Evolutionary conservation across 2,888 invertebrate species (phyloP).

Genomic region (Netelia melanura): DNA sequence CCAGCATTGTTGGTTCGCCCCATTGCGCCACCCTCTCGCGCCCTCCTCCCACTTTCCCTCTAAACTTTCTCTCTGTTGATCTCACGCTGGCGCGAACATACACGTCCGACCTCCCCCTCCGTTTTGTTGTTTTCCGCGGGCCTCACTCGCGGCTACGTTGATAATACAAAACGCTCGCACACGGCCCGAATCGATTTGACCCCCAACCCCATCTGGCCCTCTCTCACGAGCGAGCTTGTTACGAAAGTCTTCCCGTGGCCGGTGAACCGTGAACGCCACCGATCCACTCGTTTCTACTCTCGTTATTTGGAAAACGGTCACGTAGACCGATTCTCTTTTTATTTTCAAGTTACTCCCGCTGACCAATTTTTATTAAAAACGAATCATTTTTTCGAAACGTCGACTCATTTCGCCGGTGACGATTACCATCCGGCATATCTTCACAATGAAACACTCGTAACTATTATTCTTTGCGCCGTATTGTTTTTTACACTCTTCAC

Average conservation of each 20-base stretch:
- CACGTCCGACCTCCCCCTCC: not conserved
- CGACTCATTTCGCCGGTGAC: too few relatives aligned
- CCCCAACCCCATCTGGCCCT: conserved; percentile 25
- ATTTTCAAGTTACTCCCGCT: not conserved
- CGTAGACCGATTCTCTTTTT: not conserved
- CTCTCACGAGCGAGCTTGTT: conserved; percentile 16
- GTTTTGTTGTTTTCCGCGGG: conserved; percentile 23
- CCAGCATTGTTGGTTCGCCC: conserved; percentile 45
- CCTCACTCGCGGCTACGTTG: conserved; percentile 41
- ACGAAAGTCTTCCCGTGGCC: conserved; percentile 14
- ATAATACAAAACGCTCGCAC: conserved; percentile 7
- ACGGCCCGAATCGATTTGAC: conserved; percentile 54
- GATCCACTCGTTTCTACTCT: not conserved
- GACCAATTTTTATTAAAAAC: not conserved
- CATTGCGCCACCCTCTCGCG: conserved; percentile 27
- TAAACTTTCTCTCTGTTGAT: conserved; percentile 38
- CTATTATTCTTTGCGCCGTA: too few relatives aligned
- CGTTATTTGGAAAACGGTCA: not conserved
- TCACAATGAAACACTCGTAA: too few relatives aligned
- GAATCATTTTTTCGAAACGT: not conserved
- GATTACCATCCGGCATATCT: too few relatives aligned
- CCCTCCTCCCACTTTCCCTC: conserved; percentile 16
- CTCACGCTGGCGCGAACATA: not conserved
- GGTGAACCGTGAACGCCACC: conserved; percentile 19
- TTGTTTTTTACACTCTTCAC: not conserved